Conservation (phyloP, 2,113 vertebrate species). For the Epinephelus fuscoguttatus region DNA sequence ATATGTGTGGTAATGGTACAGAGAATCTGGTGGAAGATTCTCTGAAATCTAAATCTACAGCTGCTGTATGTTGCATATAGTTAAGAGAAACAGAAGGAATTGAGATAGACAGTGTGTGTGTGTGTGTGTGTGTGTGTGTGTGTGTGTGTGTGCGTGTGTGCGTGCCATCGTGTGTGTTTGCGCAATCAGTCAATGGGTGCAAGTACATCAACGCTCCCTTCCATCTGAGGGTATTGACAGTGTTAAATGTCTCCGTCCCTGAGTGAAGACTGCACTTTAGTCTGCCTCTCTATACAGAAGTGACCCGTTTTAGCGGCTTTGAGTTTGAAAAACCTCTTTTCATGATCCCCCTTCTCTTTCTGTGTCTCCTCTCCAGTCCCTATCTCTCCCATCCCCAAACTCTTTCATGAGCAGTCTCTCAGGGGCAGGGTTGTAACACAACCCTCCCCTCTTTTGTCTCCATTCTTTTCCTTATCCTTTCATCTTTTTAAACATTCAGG, state of each 20-base stretch:
- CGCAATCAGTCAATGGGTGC: slow-evolving; percentile 58
- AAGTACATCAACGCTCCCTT: slow-evolving; percentile 51
- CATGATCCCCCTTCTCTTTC: slow-evolving; percentile 66
- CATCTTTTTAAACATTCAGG: slow-evolving; percentile 86
- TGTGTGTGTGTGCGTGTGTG: neutral
- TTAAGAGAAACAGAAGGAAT: neutral
- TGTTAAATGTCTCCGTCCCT: slow-evolving; percentile 69
- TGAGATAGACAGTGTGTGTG: neutral
- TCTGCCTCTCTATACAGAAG: slow-evolving; percentile 64
- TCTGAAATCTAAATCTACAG: neutral
- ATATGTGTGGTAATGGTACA: slow-evolving; percentile 11
- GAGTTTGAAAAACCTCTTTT: slow-evolving; percentile 75
- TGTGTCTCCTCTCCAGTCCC: slow-evolving; percentile 77
- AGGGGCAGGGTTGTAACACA: slow-evolving; percentile 84
- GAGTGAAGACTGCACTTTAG: slow-evolving; percentile 67
- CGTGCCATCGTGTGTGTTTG: neutral
- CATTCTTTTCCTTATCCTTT: slow-evolving; percentile 87
- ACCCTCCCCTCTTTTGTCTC: slow-evolving; percentile 83
- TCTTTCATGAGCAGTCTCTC: slow-evolving; percentile 85
- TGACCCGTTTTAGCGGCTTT: slow-evolving; percentile 72
- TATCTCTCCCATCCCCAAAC: slow-evolving; percentile 84
- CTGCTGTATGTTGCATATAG: neutral
- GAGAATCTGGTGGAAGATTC: slow-evolving; percentile 14
- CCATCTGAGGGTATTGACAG: slow-evolving; percentile 53
- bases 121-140: neutral